Percentiles rank a stretch among this genome's conserved stretches.
phyloP scores from a whole-genome alignment of 2,888 invertebrate genomes.

The Eristalinus aeneus region DNA sequence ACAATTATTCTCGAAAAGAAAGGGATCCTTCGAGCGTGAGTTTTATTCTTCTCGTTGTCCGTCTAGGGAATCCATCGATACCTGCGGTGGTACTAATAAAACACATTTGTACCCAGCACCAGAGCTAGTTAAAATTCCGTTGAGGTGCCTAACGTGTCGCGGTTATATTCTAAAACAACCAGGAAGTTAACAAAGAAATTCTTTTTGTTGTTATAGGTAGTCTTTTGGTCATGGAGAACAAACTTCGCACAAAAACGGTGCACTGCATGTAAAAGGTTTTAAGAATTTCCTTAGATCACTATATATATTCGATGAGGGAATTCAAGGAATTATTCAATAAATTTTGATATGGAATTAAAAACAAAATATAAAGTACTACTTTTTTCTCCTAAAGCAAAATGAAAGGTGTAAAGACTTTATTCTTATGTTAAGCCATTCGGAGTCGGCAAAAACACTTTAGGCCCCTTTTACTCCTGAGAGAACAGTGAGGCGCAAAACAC shows the following conservation, averaged over 20 bases:
- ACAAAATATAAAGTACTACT: too few relatives aligned
- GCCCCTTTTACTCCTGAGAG: too few relatives aligned
- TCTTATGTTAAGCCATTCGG: too few relatives aligned
- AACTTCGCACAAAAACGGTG: conserved; percentile 10
- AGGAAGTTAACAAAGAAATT: conserved; percentile 64
- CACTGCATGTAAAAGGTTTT: background rate
- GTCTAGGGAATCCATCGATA: conserved; percentile 25
- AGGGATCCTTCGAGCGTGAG: conserved; percentile 43
- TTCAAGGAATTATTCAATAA: too few relatives aligned
- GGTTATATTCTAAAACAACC: conserved; percentile 50
- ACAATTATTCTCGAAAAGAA: conserved; percentile 53
- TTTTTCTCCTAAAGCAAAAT: too few relatives aligned
- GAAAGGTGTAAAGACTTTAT: too few relatives aligned
- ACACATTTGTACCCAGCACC: conserved; percentile 49
- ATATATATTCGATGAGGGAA: too few relatives aligned
- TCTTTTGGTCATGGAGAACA: conserved; percentile 28
- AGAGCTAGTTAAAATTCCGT: conserved; percentile 65
- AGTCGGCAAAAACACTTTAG: too few relatives aligned
- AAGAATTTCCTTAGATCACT: too few relatives aligned
- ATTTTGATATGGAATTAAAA: too few relatives aligned
- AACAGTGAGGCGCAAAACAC: too few relatives aligned
- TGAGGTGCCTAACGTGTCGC: conserved; percentile 36
- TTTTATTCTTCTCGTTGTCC: conserved; percentile 16
- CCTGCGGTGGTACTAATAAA: conserved; percentile 33
- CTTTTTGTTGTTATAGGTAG: conserved; percentile 50